phyloP scores from a whole-genome alignment of 2,888 invertebrate genomes.

The Ophraella communa region DNA sequence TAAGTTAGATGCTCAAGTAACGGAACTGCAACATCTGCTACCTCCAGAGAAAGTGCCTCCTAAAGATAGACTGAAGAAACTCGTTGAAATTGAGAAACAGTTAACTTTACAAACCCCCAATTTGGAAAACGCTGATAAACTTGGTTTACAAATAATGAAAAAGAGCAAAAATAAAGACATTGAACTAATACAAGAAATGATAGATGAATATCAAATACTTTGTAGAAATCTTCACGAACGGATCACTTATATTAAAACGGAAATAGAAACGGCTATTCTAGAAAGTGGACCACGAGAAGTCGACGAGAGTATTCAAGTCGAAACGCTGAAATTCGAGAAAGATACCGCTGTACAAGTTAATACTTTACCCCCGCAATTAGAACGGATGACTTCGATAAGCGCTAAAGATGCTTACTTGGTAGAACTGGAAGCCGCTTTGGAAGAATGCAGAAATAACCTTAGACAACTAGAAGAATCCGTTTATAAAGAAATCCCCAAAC shows the following conservation, averaged over 20 bases:
- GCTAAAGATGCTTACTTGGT: conserved; percentile 83
- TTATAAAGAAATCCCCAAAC: conserved; percentile 65
- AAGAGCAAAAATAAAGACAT: conserved; percentile 66
- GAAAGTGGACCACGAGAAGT: conserved; percentile 57
- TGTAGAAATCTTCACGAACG: conserved; percentile 68
- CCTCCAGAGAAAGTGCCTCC: conserved; percentile 58
- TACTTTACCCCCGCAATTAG: conserved; percentile 68
- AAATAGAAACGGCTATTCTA: conserved; percentile 54
- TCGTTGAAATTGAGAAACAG: conserved; percentile 66
- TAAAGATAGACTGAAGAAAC: conserved; percentile 57
- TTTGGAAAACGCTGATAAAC: conserved; percentile 66
- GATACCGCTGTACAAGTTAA: conserved; percentile 84
- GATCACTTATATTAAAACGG: conserved; percentile 60
- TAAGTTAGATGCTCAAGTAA: conserved; percentile 74
- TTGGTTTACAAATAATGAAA: conserved; percentile 67
- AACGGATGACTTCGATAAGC: conserved; percentile 73
- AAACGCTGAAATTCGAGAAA: conserved; percentile 77
- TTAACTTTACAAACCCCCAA: conserved; percentile 62
- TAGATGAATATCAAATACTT: conserved; percentile 70
- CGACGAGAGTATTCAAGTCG: conserved; percentile 71
- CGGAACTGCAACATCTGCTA: conserved; percentile 71
- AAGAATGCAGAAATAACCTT: conserved; percentile 73
- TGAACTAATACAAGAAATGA: conserved; percentile 64
- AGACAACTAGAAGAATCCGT: conserved; percentile 72
- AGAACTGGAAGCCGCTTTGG: conserved; percentile 76